Conservation (phyloP, 2,888 invertebrate genomes). For the Andrena hattorfiana region DNA sequence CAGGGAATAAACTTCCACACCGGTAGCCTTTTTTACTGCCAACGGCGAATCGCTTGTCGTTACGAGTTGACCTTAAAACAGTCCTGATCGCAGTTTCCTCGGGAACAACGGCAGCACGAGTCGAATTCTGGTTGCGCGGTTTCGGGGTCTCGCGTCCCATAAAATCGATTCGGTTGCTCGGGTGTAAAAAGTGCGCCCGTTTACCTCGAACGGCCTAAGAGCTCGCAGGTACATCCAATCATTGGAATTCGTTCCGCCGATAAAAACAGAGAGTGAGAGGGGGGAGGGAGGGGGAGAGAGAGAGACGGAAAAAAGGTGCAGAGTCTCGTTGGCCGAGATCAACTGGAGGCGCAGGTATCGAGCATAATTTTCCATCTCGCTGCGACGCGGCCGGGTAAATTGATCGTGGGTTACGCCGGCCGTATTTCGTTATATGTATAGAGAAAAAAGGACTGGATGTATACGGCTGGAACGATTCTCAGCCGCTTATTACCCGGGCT, state of each 20-base stretch:
- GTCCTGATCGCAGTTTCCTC: neutral
- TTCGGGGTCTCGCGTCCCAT: conserved; percentile 4
- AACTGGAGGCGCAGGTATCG: conserved; percentile 46
- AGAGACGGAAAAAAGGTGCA: neutral
- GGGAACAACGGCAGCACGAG: neutral
- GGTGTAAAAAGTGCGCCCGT: neutral
- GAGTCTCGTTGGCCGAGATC: conserved; percentile 7
- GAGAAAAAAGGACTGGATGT: conserved; percentile 40
- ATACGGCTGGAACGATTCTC: conserved; percentile 68
- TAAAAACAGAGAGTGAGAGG: neutral
- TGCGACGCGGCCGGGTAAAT: conserved; percentile 57
- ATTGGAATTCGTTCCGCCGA: conserved; percentile 32
- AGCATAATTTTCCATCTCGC: conserved; percentile 57
- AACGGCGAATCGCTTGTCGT: conserved; percentile 28
- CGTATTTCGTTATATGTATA: conserved; percentile 51
- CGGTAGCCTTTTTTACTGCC: conserved; percentile 36
- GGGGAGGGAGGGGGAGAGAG: no score
- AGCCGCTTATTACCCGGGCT: conserved; percentile 67
- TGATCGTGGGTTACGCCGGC: conserved; percentile 53
- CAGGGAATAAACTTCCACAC: conserved; percentile 22
- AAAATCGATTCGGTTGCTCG: conserved; percentile 9
- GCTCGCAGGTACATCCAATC: conserved; percentile 21
- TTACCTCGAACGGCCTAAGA: conserved; percentile 18
- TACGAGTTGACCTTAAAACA: conserved; percentile 28
- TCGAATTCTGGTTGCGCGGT: conserved; percentile 10